Evolutionary conservation across 2,113 vertebrate genomes (phyloP), one percentile per base, ranked within the genome.

Genomic region (Regulus satrapa): DNA sequence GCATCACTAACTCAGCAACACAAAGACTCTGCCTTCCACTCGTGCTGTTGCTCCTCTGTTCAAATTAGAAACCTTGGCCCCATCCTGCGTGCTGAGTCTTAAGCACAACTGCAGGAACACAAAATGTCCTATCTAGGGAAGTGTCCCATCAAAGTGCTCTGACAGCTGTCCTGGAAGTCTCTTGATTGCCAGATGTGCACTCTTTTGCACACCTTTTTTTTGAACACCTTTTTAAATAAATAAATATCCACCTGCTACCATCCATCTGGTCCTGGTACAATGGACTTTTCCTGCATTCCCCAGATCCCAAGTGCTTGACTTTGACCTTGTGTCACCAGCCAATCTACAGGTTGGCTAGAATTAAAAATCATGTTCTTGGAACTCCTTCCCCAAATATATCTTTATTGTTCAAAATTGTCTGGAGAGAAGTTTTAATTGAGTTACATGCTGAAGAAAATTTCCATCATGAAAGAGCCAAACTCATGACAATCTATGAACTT

Each of bases 91-190:
- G 17, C 23, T 31, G 34, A 46, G 29, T 51, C 36, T 61, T 34
- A 31, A 81, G n/a, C 20, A 34, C 0, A 0, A 52, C 55, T 66
- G 6, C 29, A 61, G 21, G 28, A 78, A 10, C 17, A 75, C 21
- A 54, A 38, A 88, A 71, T 20, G 29, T 55, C 6, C 1, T 26
- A 6, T 40, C 17, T 34, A 40, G 26, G 28, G 26, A 81, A 81
- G 38, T 32, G 15, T 54, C 18, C 28, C 29, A 48, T 79, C 32
- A 66, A 34, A 52, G 4, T 25, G 14, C 21, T 34, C 16, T 3
- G 62, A 32, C 56, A 85, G 74, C 55, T 78, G 38, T 36, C n/a
- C 41, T 68, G 34, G 9, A 32, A 74, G 31, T 16, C 43, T 34
- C 29, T 8, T 1, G 2, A 23, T 32, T 43, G 34, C 31, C 68